These are phyloP conservation scores for Acanthiza pusilla DNA, from an alignment of 2,797 vertebrate species.

Conservation along the genomic window DNA sequence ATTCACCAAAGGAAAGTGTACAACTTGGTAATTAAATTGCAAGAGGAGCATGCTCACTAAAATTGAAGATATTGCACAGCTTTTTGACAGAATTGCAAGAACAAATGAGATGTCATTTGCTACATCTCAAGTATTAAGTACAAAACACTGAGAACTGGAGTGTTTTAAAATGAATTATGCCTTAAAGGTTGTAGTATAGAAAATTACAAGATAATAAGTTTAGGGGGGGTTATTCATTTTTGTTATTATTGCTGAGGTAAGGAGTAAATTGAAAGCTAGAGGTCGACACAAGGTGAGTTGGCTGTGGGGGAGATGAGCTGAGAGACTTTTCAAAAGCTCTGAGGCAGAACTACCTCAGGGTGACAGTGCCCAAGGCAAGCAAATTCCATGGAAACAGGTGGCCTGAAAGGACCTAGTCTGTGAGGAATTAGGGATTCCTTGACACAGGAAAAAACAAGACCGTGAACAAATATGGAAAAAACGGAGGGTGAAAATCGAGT, in stretches of 20 bases:
- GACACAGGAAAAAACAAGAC: not conserved
- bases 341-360: not conserved
- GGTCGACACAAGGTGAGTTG: not conserved
- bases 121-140: not conserved
- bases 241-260: not conserved
- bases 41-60: not conserved
- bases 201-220: not conserved
- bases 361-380: not conserved
- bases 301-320: not conserved
- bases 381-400: not conserved
- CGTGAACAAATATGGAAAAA: not conserved
- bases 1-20: not conserved
- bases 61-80: not conserved
- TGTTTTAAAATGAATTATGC: not conserved
- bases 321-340: not conserved
- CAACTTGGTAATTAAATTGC: not conserved
- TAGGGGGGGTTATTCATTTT: not conserved
- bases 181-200: not conserved
- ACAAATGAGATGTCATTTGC: not conserved
- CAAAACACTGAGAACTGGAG: not conserved
- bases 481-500: not conserved
- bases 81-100: not conserved
- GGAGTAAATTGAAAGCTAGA: not conserved
- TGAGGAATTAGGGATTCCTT: rapidly evolving
- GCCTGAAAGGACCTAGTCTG: not conserved